phyloP scores from a whole-genome alignment of 2,113 vertebrate genomes.

The Neotoma lepida region DNA sequence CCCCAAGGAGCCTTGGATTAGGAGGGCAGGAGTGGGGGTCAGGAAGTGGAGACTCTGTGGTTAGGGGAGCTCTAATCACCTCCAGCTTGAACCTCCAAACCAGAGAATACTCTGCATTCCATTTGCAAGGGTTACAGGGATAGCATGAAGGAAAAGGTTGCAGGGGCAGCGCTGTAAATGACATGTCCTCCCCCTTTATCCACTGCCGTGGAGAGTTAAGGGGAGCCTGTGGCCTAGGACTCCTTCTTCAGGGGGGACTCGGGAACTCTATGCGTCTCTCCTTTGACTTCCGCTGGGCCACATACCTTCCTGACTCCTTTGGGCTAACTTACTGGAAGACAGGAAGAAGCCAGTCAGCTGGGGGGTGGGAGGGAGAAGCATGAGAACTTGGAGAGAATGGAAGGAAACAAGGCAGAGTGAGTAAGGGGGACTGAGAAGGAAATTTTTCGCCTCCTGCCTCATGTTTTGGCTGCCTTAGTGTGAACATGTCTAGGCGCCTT shows the following conservation, averaged over 20 bases:
- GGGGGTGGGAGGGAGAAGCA: conserved; percentile 12
- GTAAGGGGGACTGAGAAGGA: conserved; percentile 73
- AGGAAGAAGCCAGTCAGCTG: conserved; percentile 83
- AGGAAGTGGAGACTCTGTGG: background rate
- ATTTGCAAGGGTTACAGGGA: background rate
- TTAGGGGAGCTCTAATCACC: conserved; percentile 1
- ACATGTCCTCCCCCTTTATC: background rate
- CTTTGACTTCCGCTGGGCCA: conserved; percentile 62
- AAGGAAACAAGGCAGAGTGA: conserved; percentile 85
- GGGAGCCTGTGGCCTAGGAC: background rate
- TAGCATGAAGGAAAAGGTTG: background rate
- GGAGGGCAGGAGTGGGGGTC: conserved; percentile 15
- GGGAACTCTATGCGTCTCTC: background rate
- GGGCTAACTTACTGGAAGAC: conserved; percentile 76
- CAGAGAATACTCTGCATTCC: background rate
- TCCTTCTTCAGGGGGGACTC: conserved; percentile 19
- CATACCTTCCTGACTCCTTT: conserved; percentile 66
- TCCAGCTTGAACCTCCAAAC: conserved; percentile 30
- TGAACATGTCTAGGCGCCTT: conserved; percentile 87
- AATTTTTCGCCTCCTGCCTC: conserved; percentile 85
- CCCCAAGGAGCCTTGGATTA: background rate
- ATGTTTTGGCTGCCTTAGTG: conserved; percentile 86
- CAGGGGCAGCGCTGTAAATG: background rate
- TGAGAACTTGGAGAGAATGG: conserved; percentile 87
- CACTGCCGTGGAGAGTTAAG: accelerated